Conservation (phyloP, 2,888 invertebrate species). For the Phyllotreta striolata region DNA sequence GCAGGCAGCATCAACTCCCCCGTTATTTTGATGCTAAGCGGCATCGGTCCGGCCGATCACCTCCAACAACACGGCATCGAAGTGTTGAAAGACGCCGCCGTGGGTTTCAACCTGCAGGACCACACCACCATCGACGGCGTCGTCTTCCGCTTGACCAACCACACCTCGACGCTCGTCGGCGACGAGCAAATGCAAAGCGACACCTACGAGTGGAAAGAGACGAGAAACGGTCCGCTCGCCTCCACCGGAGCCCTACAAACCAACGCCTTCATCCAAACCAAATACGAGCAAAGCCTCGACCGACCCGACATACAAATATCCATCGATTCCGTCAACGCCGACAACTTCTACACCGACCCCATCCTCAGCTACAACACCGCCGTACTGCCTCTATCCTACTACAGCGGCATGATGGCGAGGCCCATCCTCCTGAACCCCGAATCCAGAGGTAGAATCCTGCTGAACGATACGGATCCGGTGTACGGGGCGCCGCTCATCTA, state of each 20-base stretch:
- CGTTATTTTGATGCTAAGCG: slow-evolving; percentile 71
- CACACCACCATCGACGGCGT: slow-evolving; percentile 73
- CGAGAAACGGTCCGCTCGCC: slow-evolving; percentile 64
- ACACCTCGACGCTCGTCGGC: slow-evolving; percentile 63
- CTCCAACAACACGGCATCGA: slow-evolving; percentile 64
- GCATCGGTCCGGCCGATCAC: slow-evolving; percentile 70
- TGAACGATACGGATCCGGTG: slow-evolving; percentile 75
- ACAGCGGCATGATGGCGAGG: slow-evolving; percentile 68
- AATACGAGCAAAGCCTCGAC: slow-evolving; percentile 60
- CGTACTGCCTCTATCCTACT: slow-evolving; percentile 68
- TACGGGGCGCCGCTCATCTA: slow-evolving; percentile 77
- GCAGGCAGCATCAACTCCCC: slow-evolving; percentile 71
- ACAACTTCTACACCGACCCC: slow-evolving; percentile 69
- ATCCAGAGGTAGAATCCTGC: slow-evolving; percentile 69
- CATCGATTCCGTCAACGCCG: slow-evolving; percentile 67
- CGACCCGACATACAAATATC: slow-evolving; percentile 74
- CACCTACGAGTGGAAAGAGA: slow-evolving; percentile 60
- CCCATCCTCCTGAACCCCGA: slow-evolving; percentile 71
- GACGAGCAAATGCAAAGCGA: slow-evolving; percentile 61
- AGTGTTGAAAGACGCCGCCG: slow-evolving; percentile 70
- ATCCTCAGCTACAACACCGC: slow-evolving; percentile 56
- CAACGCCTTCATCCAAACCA: slow-evolving; percentile 70
- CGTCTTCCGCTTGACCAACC: slow-evolving; percentile 65
- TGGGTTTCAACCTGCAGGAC: slow-evolving; percentile 79
- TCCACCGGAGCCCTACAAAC: slow-evolving; percentile 66